Base-by-base conservation (phyloP, 2,113 vertebrate species). In the Andinoacara biseriatus region DNA sequence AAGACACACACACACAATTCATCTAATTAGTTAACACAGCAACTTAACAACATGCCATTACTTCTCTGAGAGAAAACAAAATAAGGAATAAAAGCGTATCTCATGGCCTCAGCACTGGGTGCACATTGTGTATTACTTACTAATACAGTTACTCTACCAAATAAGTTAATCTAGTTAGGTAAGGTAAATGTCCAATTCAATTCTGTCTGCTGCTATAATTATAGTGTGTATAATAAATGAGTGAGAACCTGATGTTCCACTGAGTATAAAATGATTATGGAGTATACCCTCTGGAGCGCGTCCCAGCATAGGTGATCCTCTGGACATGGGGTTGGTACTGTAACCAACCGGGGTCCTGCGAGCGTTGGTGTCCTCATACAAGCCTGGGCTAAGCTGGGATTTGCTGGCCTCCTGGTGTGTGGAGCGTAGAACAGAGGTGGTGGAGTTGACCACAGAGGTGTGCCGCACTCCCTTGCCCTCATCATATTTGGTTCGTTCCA, bases 321-420 rank as follows among this genome's bases (percentile, higher is more conserved):
- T 96, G 90, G 98, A 97, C 81, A 97, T 96, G 15, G 97, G 94
- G 85, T 91, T 96, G n/a, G 96, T 96, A 58, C 95, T 96, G 78
- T 99, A 99, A 86, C 96, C 97, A 81, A 98, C 97, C 6, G 98
- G 98, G 7, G 98, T 99, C 87, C 98, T 96, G 76, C 97, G 96
- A 76, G 98, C 97, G 38, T 95, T 97, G 89, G 94, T 60, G 35
- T 99, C 98, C 17, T 99, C 98, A n/a, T 99, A 99, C 94, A 99
- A 96, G 78, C 97, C 95, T 0, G 98, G 98, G 94, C 98, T 99
- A 76, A 98, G 95, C 88, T 99, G 98, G 72, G 98, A 95, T 93
- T 98, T 99, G 78, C 6, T 43, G 2, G 96, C 94, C 93, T 99
- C 99, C 61, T 98, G 97, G 90, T 99, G 96, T 1, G 98, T 98